These are phyloP conservation scores for Microtus oregoni DNA, from an alignment of 2,113 vertebrate genomes.

Conservation along the genomic window DNA sequence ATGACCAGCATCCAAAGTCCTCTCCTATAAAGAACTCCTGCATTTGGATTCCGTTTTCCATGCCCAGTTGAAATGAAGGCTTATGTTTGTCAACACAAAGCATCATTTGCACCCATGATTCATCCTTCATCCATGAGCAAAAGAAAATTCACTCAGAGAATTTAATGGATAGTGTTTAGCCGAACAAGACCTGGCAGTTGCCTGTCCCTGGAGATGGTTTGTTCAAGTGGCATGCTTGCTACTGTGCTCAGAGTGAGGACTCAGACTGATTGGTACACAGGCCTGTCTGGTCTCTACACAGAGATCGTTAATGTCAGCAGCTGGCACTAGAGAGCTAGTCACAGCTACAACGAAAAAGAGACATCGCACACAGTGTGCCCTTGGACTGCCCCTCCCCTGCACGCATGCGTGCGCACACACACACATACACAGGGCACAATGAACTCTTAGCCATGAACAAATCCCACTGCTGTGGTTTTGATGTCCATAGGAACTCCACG, in stretches of 20 bases:
- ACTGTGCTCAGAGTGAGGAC: not conserved
- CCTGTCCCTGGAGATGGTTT: not conserved
- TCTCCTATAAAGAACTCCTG: not conserved
- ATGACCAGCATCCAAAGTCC: not conserved
- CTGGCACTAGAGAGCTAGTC: constrained; percentile 87
- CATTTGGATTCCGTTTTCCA: not conserved
- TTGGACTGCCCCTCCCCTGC: not conserved
- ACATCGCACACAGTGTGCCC: not conserved
- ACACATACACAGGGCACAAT: not conserved
- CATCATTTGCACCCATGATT: not conserved
- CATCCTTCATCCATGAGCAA: not conserved
- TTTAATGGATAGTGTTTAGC: not conserved
- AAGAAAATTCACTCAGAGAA: not conserved
- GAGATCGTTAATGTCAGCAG: constrained; percentile 76
- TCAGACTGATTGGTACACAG: not conserved
- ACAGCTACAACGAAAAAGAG: constrained; percentile 80
- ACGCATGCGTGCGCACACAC: no score
- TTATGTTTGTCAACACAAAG: not conserved
- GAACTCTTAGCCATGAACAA: not conserved
- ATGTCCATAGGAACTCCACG: not conserved
- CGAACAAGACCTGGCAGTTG: not conserved
- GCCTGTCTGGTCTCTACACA: not conserved
- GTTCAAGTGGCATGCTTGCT: not conserved
- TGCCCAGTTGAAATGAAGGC: not conserved
- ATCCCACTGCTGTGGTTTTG: not conserved